Evolutionary conservation across 2,888 invertebrate species (phyloP).

Genomic region (Dynastes grantii): DNA sequence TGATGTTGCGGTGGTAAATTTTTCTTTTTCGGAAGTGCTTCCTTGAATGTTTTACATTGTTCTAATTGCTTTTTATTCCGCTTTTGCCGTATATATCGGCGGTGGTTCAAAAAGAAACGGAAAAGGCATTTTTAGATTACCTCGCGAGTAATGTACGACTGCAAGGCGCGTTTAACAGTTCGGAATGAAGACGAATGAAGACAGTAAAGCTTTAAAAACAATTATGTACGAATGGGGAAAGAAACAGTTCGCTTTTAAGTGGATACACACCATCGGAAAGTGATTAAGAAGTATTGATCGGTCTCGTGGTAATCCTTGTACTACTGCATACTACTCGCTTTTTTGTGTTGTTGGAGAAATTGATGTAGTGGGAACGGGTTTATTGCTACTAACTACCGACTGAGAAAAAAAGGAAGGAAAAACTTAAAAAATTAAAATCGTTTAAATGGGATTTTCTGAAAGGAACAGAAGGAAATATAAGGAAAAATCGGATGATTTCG

Average conservation of each 20-base stretch:
- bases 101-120: not conserved
- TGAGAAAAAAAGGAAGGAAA: too few species aligned
- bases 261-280: not conserved
- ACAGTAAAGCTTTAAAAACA: conserved; percentile 31
- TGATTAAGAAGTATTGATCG: conserved; percentile 12
- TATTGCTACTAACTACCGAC: too few species aligned
- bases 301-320: not conserved
- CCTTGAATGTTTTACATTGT: conserved; percentile 30
- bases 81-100: not conserved
- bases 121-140: conserved; percentile 29
- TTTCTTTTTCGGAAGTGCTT: conserved; percentile 9
- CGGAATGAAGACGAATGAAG: conserved; percentile 38
- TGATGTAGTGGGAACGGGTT: not conserved
- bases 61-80: conserved; percentile 36
- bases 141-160: conserved; percentile 31
- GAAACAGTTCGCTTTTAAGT: not conserved
- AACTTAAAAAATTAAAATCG: too few species aligned
- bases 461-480: too few species aligned
- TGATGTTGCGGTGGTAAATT: conserved; percentile 40
- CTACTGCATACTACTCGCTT: not conserved
- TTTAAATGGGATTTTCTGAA: too few species aligned
- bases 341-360: not conserved
- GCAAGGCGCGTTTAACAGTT: conserved; percentile 16
- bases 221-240: not conserved
- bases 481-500: too few species aligned